Evolutionary conservation across 2,888 invertebrate genomes (phyloP).

Genomic region (Andrena minutula): DNA sequence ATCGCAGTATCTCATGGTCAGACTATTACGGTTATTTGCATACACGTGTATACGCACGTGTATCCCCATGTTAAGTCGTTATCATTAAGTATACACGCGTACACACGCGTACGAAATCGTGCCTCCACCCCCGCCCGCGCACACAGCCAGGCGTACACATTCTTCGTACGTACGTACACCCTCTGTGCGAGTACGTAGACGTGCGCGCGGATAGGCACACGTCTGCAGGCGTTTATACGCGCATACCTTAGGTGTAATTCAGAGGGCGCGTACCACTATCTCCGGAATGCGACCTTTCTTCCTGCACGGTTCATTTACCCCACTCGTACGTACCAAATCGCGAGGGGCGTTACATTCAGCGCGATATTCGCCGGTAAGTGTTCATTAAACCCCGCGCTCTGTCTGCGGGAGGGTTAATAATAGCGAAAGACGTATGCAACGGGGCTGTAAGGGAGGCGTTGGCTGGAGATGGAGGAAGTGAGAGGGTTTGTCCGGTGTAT

Average conservation of each 20-base stretch:
- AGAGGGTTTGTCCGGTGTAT: constrained; percentile 11
- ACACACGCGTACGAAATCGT: not conserved
- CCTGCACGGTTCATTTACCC: constrained; percentile 69
- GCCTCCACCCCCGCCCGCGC: not conserved
- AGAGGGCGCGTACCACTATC: constrained; percentile 66
- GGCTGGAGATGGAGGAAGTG: constrained; percentile 23
- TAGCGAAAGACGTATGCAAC: constrained; percentile 43
- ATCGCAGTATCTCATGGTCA: constrained; percentile 8
- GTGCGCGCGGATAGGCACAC: not conserved
- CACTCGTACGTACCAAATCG: constrained; percentile 63
- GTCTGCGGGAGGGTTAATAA: constrained; percentile 53
- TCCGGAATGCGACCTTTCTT: constrained; percentile 72
- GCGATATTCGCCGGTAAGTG: constrained; percentile 70
- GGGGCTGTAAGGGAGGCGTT: not conserved
- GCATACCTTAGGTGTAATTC: constrained; percentile 72
- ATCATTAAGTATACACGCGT: constrained; percentile 28
- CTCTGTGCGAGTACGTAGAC: not conserved
- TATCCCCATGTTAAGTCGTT: constrained; percentile 24
- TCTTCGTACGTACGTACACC: constrained; percentile 7
- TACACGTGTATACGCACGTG: not conserved
- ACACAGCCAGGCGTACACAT: constrained; percentile 4
- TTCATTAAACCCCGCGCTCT: constrained; percentile 68
- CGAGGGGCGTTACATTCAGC: constrained; percentile 62
- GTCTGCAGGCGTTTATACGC: constrained; percentile 46
- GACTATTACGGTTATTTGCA: constrained; percentile 19